Conservation (phyloP, 2,888 invertebrate species). For the Agonopterix heracliana region DNA sequence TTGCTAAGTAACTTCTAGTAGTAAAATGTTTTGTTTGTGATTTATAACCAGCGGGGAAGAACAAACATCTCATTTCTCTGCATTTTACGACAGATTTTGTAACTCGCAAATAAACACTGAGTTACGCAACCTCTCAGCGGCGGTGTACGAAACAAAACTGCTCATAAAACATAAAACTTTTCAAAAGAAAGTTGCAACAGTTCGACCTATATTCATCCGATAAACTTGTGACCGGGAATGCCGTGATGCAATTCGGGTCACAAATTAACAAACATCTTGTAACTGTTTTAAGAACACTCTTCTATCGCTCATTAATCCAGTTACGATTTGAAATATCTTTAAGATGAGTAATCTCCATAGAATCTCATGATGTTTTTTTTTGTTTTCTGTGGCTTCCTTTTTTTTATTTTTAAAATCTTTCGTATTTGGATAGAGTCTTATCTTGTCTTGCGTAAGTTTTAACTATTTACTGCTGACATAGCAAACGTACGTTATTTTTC, state of each 20-base stretch:
- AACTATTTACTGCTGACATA: too few relatives aligned
- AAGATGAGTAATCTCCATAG: too few relatives aligned
- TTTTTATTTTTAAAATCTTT: too few relatives aligned
- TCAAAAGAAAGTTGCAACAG: conserved; percentile 30
- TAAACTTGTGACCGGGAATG: conserved; percentile 26
- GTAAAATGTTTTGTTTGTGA: too few relatives aligned
- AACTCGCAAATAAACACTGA: neutral
- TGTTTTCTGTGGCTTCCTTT: too few relatives aligned
- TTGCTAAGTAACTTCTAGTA: too few relatives aligned
- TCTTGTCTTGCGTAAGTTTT: too few relatives aligned
- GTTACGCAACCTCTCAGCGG: neutral
- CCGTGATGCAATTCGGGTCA: conserved; percentile 36
- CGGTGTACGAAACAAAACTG: conserved; percentile 1
- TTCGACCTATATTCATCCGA: conserved; percentile 38
- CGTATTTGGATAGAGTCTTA: too few relatives aligned
- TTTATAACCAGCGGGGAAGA: too few relatives aligned
- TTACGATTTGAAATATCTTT: conserved; percentile 10
- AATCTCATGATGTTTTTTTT: too few relatives aligned
- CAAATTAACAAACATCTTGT: conserved; percentile 31
- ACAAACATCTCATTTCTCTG: too few relatives aligned
- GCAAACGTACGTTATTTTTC: too few relatives aligned
- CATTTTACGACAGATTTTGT: neutral
- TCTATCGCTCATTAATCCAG: conserved; percentile 21
- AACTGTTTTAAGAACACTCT: conserved; percentile 20
- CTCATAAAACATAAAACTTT: conserved; percentile 8